Evolutionary conservation across 2,797 vertebrate species (phyloP), one percentile per base, ranked within the genome.

Genomic region (Danio aesculapii): DNA sequence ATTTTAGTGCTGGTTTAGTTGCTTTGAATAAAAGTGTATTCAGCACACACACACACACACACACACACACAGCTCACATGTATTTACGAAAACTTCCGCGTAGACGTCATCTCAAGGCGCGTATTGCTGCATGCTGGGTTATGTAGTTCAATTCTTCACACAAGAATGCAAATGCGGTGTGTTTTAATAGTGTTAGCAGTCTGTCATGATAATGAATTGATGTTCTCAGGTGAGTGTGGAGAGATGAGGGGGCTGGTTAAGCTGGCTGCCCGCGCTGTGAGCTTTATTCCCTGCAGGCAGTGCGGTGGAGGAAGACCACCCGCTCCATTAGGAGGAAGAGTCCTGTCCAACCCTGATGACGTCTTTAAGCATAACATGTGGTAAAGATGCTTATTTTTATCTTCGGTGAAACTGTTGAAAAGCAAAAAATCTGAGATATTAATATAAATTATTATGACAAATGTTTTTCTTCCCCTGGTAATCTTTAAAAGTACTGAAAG

Each of bases 271-370:
- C 89, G 91, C 84, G 88, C 53, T 82, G 90, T 88, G 84, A 84
- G 69, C 83, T 92, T 87, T 82, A 62, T 92, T 50, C 85, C 88
- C 0, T 82, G 75, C 72, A 95, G 94, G 88, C 88, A 85, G 66
- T 94, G 91, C 64, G 94, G 92, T 57, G 74, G 66, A 81, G 72
- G 70, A 81, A 90, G 92, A 87, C 97, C 96, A 49, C 86, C 88
- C 6, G 94, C 88, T 88, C 96, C 97, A n/a, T 92, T 98, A 21
- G 96, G 96, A 76, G 95, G 95, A 73, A 93, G 96, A 75, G 93
- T 98, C 89, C 95, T 98, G 86, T 95, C 92, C 75, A 94, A 94
- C 86, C 91, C 89, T 47, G 91, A 93, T 75, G 93, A 95, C 84
- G 71, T 94, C 77, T 94, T 92, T 81, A 90, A 93, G 69, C 91